Evolutionary conservation across 2,113 vertebrate species (phyloP), one percentile per base, ranked within the genome.

Genomic region (Caracal caracal): DNA sequence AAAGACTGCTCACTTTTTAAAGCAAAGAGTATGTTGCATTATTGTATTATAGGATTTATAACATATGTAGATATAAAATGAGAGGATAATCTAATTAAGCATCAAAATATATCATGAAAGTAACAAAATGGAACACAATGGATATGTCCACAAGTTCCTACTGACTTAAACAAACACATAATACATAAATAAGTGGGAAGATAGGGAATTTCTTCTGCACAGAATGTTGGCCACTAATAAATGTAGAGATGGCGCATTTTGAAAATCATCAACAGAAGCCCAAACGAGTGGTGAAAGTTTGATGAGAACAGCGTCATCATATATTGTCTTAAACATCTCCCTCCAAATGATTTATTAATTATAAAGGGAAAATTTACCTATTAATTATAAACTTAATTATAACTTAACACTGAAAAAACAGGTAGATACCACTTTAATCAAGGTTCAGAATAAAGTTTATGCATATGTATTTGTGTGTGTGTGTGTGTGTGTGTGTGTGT

Each of bases 1-100:
- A 59, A 89, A 88, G 61, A 83, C n/a, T 88, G 6, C 10, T 92
- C 56, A 95, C 75, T 83, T 47, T 59, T 63, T 78, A 61, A 88
- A 83, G 37, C 26, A 51, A 78, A 61, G 28, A 83, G 0, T 76
- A 35, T 80, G 53, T 30, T 66, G 13, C 75, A 68, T 20, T 70
- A 79, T 28, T 71, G 10, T 26, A 26, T 71, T 63, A 68, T 37
- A 13, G 12, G 33, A 85, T 91, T 78, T 70, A 79, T 61, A 86
- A 88, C 33, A 75, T 63, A 49, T 4, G 2, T 51, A 51, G 15
- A 40, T 63, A 70, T 53, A 78, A 93, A 61, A 63, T 63, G 51
- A 30, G 28, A 13, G 8, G 70, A 63, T 85, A 51, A 70, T 49
- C 15, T 19, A 28, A 20, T 0, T 51, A 8, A 51, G 24, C 20